A percentile compares a stretch with the other conserved stretches of the same genome.
phyloP scores from a whole-genome alignment of 2,113 vertebrate species.

The Saguinus imperator region DNA sequence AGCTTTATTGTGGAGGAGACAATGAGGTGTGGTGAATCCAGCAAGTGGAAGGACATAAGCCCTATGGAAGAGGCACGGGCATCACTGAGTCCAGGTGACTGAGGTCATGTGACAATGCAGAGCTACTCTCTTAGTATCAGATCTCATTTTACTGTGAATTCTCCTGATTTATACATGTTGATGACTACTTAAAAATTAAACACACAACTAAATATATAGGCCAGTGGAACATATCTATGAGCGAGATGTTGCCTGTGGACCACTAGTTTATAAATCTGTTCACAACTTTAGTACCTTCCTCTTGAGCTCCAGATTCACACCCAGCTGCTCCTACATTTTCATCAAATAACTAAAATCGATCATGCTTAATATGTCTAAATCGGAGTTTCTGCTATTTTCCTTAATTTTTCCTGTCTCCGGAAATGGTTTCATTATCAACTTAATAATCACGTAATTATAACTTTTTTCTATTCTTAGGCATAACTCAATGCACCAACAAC shows the following conservation, averaged over 20 bases:
- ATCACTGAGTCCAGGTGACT: background rate
- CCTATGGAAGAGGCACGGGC: background rate
- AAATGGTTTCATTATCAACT: background rate
- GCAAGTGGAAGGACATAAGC: background rate
- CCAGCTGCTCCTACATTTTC: background rate
- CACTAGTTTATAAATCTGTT: background rate
- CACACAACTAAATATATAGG: background rate
- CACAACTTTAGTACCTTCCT: background rate
- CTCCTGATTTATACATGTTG: background rate
- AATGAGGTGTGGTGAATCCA: background rate
- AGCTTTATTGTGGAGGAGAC: background rate
- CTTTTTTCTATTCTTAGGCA: background rate
- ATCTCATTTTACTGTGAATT: background rate
- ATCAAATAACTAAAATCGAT: background rate
- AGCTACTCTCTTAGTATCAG: background rate
- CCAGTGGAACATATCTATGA: background rate
- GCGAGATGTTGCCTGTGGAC: background rate
- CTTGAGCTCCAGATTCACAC: background rate
- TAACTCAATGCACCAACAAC: background rate
- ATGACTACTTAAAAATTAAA: background rate
- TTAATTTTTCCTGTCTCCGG: background rate
- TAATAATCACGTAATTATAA: background rate
- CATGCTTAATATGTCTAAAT: background rate
- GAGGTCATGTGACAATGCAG: background rate
- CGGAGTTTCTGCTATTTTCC: background rate